Conservation (phyloP, 2,113 vertebrate species). For the Rhipidura dahli region DNA sequence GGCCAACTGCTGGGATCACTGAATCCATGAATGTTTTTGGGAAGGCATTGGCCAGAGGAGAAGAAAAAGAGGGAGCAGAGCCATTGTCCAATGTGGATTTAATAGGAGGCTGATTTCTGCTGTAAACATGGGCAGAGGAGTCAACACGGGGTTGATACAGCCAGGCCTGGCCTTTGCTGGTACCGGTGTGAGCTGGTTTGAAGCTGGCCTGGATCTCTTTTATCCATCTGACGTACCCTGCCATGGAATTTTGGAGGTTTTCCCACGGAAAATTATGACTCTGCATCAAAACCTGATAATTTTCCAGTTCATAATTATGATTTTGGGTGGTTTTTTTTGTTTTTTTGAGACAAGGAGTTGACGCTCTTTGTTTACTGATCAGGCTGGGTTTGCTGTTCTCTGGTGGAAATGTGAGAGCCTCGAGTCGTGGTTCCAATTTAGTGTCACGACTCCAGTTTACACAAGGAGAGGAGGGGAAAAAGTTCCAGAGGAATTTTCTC, state of each 20-base stretch:
- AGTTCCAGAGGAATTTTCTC: not conserved
- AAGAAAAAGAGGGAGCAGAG: not conserved
- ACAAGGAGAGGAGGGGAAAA: not conserved
- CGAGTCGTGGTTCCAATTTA: conserved; percentile 5
- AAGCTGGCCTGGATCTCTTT: not conserved
- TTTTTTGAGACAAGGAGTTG: not conserved
- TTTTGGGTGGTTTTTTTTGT: not conserved
- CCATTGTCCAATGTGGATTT: not conserved
- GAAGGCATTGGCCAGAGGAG: not conserved
- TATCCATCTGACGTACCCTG: not conserved
- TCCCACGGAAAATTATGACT: conserved; percentile 32
- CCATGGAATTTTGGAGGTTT: conserved; percentile 44
- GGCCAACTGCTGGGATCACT: not conserved
- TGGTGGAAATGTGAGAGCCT: not conserved
- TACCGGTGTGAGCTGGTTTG: not conserved
- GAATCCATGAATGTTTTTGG: not conserved
- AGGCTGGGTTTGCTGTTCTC: not conserved
- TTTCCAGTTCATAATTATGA: conserved; percentile 4
- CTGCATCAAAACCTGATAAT: not conserved
- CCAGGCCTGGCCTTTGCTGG: not conserved
- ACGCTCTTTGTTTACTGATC: not conserved
- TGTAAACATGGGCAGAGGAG: not conserved
- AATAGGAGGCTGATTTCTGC: not conserved
- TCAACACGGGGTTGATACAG: fast-evolving
- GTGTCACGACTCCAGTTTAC: not conserved